These are phyloP conservation scores for Cantharis lateralis DNA, from an alignment of 2,888 invertebrate species.

Conservation along the genomic window DNA sequence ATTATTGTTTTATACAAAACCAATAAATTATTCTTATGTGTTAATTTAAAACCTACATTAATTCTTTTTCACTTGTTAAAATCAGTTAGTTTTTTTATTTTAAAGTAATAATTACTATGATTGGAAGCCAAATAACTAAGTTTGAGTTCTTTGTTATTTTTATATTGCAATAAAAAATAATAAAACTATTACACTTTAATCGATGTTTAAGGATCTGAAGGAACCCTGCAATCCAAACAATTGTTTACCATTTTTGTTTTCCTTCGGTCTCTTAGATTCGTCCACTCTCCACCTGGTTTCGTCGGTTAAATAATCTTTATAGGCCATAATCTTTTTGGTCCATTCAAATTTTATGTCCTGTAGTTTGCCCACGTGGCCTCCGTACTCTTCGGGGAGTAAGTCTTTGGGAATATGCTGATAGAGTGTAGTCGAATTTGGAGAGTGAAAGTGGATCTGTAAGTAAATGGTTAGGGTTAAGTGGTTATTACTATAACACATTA, in stretches of 20 bases:
- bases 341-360: constrained; percentile 65
- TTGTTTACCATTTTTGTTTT: constrained; percentile 49
- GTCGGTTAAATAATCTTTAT: constrained; percentile 60
- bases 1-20: background rate
- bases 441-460: constrained; percentile 70
- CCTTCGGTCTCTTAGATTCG: constrained; percentile 58
- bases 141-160: background rate
- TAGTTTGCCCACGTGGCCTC: constrained; percentile 67
- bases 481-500: no score
- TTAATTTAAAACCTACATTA: background rate
- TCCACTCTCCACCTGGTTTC: constrained; percentile 65
- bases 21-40: background rate
- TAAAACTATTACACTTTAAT: constrained; percentile 49
- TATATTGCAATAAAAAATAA: background rate
- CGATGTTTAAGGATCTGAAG: constrained; percentile 63
- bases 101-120: background rate
- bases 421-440: constrained; percentile 67
- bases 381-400: constrained; percentile 70
- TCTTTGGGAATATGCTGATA: constrained; percentile 67
- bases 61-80: background rate
- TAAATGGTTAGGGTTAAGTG: no score
- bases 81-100: background rate
- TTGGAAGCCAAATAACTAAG: background rate
- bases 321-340: constrained; percentile 64
- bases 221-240: constrained; percentile 59